These are phyloP conservation scores for Trichogramma dendrolimi DNA, from an alignment of 2,888 invertebrate species.

Conservation along the genomic window DNA sequence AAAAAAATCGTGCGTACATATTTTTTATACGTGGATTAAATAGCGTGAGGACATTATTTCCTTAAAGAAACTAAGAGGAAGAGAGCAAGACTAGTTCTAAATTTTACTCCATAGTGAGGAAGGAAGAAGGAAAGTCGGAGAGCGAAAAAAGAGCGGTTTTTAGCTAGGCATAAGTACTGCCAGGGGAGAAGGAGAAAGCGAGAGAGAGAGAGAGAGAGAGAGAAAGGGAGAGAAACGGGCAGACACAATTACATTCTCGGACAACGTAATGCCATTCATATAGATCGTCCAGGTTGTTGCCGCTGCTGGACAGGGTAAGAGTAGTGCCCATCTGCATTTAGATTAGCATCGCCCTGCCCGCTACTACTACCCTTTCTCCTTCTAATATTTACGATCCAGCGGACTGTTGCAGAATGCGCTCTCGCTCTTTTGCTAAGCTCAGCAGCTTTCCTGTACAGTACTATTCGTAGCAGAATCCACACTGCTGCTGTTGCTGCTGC, in stretches of 20 bases:
- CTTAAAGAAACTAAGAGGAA: too few relatives aligned
- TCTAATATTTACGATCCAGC: constrained; percentile 41
- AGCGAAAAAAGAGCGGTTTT: neutral
- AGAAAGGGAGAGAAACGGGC: constrained; percentile 26
- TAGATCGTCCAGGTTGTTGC: constrained; percentile 30
- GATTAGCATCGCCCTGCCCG: constrained; percentile 44
- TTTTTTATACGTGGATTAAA: too few relatives aligned
- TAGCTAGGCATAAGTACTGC: constrained; percentile 5
- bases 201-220: constrained; percentile 23
- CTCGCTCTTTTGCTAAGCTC: constrained; percentile 14
- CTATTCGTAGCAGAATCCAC: constrained; percentile 13
- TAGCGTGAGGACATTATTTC: too few relatives aligned
- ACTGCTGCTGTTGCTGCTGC: constrained; percentile 10
- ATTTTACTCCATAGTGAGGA: too few relatives aligned
- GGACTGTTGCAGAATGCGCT: constrained; percentile 30
- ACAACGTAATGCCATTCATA: constrained; percentile 39
- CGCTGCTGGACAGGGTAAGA: constrained; percentile 29
- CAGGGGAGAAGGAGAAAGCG: neutral
- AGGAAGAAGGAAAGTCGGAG: neutral
- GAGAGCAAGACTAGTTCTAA: too few relatives aligned
- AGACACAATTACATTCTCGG: constrained; percentile 36
- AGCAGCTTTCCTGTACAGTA: constrained; percentile 6
- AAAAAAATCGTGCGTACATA: too few relatives aligned
- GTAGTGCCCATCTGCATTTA: constrained; percentile 44
- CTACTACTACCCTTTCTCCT: constrained; percentile 12